These are phyloP conservation scores for Rotaria macrura DNA, from an alignment of 2,888 invertebrate genomes.

Conservation along the genomic window DNA sequence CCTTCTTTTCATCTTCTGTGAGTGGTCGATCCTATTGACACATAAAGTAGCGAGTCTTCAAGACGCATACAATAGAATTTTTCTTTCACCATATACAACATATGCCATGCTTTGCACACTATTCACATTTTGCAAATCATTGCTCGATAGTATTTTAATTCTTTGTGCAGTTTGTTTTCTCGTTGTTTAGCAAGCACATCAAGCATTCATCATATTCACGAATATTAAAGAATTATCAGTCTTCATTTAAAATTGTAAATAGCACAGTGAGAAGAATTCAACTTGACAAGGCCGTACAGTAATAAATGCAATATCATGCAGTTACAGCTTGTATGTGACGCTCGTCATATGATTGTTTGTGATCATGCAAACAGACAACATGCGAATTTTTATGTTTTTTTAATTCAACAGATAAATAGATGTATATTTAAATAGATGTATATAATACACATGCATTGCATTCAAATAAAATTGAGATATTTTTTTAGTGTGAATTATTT, in stretches of 20 bases:
- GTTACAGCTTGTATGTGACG: background rate
- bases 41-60: background rate
- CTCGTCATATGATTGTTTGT: background rate
- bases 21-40: conserved; percentile 21
- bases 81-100: background rate
- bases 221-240: no score
- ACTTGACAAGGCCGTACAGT: no score
- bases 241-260: no score
- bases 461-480: background rate
- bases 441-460: background rate
- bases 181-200: background rate
- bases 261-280: no score
- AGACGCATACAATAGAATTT: background rate
- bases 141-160: no score
- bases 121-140: background rate
- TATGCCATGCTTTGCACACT: background rate
- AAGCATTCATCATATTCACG: no score
- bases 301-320: background rate
- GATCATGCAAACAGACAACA: background rate
- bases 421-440: background rate
- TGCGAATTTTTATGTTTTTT: background rate
- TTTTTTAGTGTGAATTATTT: background rate
- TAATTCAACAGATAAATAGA: background rate
- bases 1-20: conserved; percentile 33
- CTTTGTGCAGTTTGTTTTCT: background rate